Evolutionary conservation across 2,113 vertebrate genomes (phyloP).

Genomic region (Campylomormyrus tamandua): DNA sequence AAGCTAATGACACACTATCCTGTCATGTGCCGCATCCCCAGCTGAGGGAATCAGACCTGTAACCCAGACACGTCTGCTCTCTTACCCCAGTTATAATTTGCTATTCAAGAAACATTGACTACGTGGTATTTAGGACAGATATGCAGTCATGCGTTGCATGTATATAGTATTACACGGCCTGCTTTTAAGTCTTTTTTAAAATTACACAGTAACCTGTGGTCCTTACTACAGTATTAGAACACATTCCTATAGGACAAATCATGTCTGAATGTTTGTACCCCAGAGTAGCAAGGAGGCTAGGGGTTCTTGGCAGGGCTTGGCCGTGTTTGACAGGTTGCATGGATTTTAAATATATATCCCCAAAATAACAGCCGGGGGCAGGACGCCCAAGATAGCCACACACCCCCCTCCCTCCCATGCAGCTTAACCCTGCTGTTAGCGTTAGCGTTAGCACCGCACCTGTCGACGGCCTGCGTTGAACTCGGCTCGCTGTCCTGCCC

Average conservation of each 20-base stretch:
- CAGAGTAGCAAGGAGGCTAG: neutral
- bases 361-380: neutral
- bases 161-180: neutral
- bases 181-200: neutral
- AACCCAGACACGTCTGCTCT: neutral
- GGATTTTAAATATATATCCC: neutral
- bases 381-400: neutral
- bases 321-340: neutral
- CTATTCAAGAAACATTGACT: neutral
- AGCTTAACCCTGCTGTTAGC: neutral
- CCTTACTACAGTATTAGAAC: neutral
- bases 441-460: neutral
- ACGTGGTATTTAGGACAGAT: neutral
- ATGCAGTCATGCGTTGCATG: neutral
- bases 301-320: neutral
- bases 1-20: neutral
- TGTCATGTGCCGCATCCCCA: neutral
- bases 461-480: neutral
- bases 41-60: neutral
- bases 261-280: neutral
- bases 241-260: neutral
- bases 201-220: neutral
- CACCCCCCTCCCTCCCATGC: neutral
- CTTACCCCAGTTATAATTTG: neutral
- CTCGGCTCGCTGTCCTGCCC: conserved; percentile 10